phyloP scores from a whole-genome alignment of 2,888 invertebrate species.

The Idaea dimidiata region DNA sequence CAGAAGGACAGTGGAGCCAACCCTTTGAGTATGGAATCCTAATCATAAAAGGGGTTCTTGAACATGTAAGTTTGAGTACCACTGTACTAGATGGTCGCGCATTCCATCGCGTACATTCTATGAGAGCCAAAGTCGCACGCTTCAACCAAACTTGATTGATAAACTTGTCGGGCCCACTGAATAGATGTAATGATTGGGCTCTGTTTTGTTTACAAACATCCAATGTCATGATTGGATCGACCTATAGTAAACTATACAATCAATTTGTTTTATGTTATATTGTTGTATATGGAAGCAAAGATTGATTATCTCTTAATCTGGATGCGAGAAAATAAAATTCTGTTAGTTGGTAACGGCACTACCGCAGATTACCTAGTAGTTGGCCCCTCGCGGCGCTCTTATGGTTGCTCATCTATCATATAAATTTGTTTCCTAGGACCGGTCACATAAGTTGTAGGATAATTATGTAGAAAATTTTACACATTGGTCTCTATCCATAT shows the following conservation, averaged over 20 bases:
- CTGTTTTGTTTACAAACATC: background rate
- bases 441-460: too few relatives aligned
- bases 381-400: too few relatives aligned
- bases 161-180: background rate
- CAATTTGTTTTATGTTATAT: background rate
- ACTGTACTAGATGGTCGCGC: constrained; percentile 15
- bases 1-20: too few relatives aligned
- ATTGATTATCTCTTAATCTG: constrained; percentile 13
- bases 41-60: background rate
- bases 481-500: too few relatives aligned
- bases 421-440: too few relatives aligned
- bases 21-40: too few relatives aligned
- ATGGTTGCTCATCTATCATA: too few relatives aligned
- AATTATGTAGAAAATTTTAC: too few relatives aligned
- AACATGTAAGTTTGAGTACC: background rate
- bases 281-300: background rate
- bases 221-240: background rate
- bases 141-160: constrained; percentile 8
- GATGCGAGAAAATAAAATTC: background rate
- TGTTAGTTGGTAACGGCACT: background rate
- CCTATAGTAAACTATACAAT: background rate
- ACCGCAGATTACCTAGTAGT: background rate
- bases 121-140: constrained; percentile 25
- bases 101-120: constrained; percentile 35
- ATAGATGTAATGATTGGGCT: background rate